These are phyloP conservation scores for Apantesis nais DNA, from an alignment of 2,888 invertebrate genomes.

Conservation along the genomic window DNA sequence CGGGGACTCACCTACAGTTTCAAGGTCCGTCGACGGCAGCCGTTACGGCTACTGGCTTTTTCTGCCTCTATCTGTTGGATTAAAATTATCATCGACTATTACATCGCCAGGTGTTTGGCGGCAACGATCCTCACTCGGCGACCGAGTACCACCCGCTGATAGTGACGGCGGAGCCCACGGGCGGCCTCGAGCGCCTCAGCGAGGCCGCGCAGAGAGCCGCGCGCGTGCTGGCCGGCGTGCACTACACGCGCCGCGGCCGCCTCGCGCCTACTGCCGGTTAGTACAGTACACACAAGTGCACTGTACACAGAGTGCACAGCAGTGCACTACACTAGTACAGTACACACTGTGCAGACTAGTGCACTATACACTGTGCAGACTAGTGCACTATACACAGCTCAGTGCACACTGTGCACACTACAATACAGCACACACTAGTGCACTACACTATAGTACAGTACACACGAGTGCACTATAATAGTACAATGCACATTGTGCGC, in stretches of 20 bases:
- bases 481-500: too few relatives aligned
- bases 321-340: too few relatives aligned
- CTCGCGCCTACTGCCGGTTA: conserved; percentile 67
- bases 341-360: too few relatives aligned
- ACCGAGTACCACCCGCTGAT: conserved; percentile 95
- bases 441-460: too few relatives aligned
- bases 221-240: conserved; percentile 87
- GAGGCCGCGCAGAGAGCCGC: conserved; percentile 77
- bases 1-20: conserved; percentile 94
- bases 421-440: too few relatives aligned
- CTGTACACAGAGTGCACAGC: too few relatives aligned
- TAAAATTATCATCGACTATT: background rate
- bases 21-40: conserved; percentile 74
- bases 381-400: too few relatives aligned
- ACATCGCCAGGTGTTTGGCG: conserved; percentile 87
- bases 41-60: background rate
- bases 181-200: conserved; percentile 91
- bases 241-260: conserved; percentile 93
- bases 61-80: background rate
- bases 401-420: too few relatives aligned
- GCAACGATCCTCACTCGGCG: conserved; percentile 95
- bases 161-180: conserved; percentile 93
- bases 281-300: background rate
- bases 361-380: too few relatives aligned
- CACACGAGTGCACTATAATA: too few relatives aligned